Evolutionary conservation across 2,888 invertebrate species (phyloP).

Genomic region (Euphydryas editha): DNA sequence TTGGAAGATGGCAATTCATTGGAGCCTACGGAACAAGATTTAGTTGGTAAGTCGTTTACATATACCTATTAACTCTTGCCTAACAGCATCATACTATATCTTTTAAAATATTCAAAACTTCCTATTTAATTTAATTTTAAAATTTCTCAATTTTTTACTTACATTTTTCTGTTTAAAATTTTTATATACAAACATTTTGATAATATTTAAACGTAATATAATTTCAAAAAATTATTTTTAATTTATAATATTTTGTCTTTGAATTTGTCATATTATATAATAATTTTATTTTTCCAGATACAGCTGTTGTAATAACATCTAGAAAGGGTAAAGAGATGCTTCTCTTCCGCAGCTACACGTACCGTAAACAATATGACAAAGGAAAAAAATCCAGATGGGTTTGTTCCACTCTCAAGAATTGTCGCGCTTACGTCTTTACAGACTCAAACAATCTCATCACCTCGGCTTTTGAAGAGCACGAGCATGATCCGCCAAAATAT

Average conservation of each 20-base stretch:
- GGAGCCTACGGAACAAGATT: background rate
- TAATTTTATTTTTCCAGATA: conserved; percentile 51
- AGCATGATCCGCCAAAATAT: conserved; percentile 73
- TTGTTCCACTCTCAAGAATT: conserved; percentile 73
- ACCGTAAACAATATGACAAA: conserved; percentile 68
- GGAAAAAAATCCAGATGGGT: conserved; percentile 64
- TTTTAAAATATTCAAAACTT: no score
- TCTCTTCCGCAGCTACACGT: conserved; percentile 68
- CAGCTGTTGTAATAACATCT: conserved; percentile 69
- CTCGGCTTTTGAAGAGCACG: conserved; percentile 63
- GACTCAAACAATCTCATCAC: conserved; percentile 60
- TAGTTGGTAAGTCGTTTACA: background rate
- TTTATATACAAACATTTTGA: no score
- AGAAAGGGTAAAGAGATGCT: conserved; percentile 76
- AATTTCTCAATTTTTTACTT: no score
- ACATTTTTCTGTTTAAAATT: no score
- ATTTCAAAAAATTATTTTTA: no score
- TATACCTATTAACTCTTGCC: no score
- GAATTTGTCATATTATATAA: no score
- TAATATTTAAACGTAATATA: no score
- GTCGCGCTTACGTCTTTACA: conserved; percentile 69
- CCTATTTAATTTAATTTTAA: no score
- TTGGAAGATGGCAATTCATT: no score
- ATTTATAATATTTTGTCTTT: background rate
- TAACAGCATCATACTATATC: no score